A percentile compares a stretch with the other conserved stretches of the same genome.
Evolutionary conservation across 92 coral and sea anemone species (phyloP).

Genomic region (Porites evermanni): DNA sequence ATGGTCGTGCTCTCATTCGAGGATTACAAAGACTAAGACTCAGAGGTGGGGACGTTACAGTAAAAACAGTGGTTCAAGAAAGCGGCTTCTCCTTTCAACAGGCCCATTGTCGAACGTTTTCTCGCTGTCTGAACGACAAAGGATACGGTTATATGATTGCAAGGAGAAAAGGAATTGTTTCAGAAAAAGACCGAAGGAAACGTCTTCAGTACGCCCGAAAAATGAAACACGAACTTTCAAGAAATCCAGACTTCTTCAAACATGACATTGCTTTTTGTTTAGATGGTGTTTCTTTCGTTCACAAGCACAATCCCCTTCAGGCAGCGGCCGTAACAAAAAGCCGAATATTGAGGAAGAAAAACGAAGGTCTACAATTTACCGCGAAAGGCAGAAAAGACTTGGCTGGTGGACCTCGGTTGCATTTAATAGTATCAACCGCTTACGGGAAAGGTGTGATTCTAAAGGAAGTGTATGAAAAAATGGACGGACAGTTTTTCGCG

Average conservation of each 20-base stretch:
- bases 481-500: conserved; percentile 64
- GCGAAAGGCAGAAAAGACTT: conserved; percentile 72
- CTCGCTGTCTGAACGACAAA: conserved; percentile 30
- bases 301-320: conserved; percentile 27
- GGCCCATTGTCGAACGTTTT: conserved; percentile 19
- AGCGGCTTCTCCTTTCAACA: background rate
- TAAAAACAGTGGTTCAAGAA: background rate
- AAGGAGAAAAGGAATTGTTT: conserved; percentile 56
- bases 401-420: conserved; percentile 66
- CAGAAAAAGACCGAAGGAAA: conserved; percentile 44
- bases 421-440: conserved; percentile 65
- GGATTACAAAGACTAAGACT: background rate
- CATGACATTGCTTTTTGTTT: conserved; percentile 24
- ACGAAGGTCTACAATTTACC: conserved; percentile 65
- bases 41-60: background rate
- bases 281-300: conserved; percentile 46
- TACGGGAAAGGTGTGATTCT: conserved; percentile 65
- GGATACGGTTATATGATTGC: conserved; percentile 53
- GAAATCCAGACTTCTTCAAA: background rate
- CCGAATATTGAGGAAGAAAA: conserved; percentile 45
- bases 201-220: conserved; percentile 35
- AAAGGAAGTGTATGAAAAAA: conserved; percentile 58
- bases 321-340: conserved; percentile 2
- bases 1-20: background rate
- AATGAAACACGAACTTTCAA: conserved; percentile 34